A percentile compares a stretch with the other conserved stretches of the same genome.
Conservation (phyloP, 2,113 vertebrate genomes). For the Anolis sagrei region DNA sequence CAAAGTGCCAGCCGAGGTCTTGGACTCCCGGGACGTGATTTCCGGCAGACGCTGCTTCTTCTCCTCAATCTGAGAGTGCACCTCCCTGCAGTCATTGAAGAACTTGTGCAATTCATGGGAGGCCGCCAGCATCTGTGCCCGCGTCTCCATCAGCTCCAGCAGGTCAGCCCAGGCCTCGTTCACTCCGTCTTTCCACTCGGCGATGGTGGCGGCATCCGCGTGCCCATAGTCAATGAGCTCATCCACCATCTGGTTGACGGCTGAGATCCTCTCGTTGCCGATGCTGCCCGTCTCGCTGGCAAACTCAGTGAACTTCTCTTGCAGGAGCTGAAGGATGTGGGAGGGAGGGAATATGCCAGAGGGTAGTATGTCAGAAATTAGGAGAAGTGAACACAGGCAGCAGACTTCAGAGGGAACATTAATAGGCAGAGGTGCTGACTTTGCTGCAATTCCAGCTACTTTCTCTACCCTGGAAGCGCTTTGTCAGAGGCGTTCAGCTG, state of each 20-base stretch:
- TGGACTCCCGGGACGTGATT: slow-evolving; percentile 79
- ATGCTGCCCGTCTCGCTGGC: slow-evolving; percentile 86
- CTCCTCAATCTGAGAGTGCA: slow-evolving; percentile 89
- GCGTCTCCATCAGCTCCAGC: slow-evolving; percentile 93
- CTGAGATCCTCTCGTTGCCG: slow-evolving; percentile 89
- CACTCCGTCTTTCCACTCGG: slow-evolving; percentile 95
- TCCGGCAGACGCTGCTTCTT: slow-evolving; percentile 88
- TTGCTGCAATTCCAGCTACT: background rate
- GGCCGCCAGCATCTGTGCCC: slow-evolving; percentile 91
- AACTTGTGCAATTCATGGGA: slow-evolving; percentile 95
- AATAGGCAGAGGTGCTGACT: background rate
- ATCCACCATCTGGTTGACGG: slow-evolving; percentile 95
- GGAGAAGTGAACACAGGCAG: background rate
- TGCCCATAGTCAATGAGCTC: slow-evolving; percentile 96
- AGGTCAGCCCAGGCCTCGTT: slow-evolving; percentile 97
- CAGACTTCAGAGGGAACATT: background rate
- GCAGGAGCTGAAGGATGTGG: slow-evolving; percentile 75
- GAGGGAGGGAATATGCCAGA: fast-evolving
- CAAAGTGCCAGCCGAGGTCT: slow-evolving; percentile 83
- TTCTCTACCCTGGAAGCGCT: background rate
- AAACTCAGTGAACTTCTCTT: slow-evolving; percentile 96
- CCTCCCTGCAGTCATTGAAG: slow-evolving; percentile 91
- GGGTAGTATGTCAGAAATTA: background rate
- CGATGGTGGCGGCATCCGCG: slow-evolving; percentile 89
- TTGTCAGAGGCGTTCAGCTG: background rate